Base-by-base conservation (phyloP, 2,888 invertebrate species). In the Carabus problematicus region DNA sequence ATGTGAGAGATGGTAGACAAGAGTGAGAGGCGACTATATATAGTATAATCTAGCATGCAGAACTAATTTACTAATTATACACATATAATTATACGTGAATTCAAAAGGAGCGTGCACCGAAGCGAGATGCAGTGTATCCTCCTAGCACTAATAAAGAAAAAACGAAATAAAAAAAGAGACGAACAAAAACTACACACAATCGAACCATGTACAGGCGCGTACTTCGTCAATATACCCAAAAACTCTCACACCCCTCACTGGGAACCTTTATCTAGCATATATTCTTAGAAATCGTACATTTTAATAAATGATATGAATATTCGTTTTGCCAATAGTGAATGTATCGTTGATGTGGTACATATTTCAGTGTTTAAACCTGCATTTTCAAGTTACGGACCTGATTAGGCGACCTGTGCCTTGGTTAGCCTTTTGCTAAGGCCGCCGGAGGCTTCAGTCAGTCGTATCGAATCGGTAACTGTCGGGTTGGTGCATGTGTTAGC, bases 61-160 rank as follows among this genome's bases (percentile, higher is more conserved):
- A 64, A 54, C 64, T 64, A 64, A 64, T 64, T 64, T 55, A 64
- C 64, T 55, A 64, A 64, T 64, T 55, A 64, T 56, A 56, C 55
- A 64, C 64, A 56, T 64, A 55, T 64, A 64, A 64, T 64, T 64
- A 64, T 55, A 64, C 42, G 55, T 39, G 56, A 64, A 43, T 43
- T 45, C 55, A 45, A 64, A 45, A 56, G 18, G 52, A 52, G 52
- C 52, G 18, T n/a, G 49, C 12, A 49, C 49, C 49, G 49, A 49
- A 49, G 49, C 49, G 49, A 12, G n/a, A 29, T 29, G 52, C 52
- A 52, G 52, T 12, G 45, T 29, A 14, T 14, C 45, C n/a, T 4
- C 45, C 11, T 9, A 42, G 9, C 42, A 42, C 52, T 9, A 19
- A 14, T 19, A 14, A 11, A 52, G 18, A 52, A 52, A 52, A 52